These are phyloP conservation scores for Sphyrna mokarran DNA, from an alignment of 2,113 vertebrate genomes.

Conservation along the genomic window DNA sequence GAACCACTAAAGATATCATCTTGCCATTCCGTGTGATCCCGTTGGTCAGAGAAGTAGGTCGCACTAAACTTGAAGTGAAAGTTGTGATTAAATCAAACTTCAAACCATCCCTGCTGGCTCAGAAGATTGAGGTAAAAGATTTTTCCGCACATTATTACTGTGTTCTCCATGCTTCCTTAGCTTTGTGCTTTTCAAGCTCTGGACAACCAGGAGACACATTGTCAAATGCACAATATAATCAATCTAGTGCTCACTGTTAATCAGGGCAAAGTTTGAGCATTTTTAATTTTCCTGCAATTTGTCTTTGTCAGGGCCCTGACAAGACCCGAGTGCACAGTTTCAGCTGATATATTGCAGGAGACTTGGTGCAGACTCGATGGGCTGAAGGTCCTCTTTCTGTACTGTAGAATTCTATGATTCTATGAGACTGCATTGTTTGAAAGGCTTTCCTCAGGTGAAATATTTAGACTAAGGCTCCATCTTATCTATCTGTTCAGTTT, in stretches of 20 bases:
- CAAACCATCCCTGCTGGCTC: conserved; percentile 92
- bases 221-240: background rate
- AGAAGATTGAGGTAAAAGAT: conserved; percentile 90
- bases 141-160: background rate
- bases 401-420: too few relatives aligned
- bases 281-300: background rate
- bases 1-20: conserved; percentile 98
- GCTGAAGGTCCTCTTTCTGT: too few relatives aligned
- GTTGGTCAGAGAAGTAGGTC: conserved; percentile 89
- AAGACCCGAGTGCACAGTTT: background rate
- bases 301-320: background rate
- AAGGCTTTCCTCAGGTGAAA: background rate
- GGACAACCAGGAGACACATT: too few relatives aligned
- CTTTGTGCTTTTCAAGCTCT: background rate
- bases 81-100: conserved; percentile 99
- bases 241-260: background rate
- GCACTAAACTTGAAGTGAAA: conserved; percentile 96
- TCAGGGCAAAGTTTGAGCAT: background rate
- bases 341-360: background rate
- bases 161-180: background rate
- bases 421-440: background rate
- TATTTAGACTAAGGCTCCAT: background rate
- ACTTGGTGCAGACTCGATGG: too few relatives aligned
- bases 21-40: conserved; percentile 96
- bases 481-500: background rate